These are phyloP conservation scores for Xestobium rufovillosum DNA, from an alignment of 2,888 invertebrate genomes.

Conservation along the genomic window DNA sequence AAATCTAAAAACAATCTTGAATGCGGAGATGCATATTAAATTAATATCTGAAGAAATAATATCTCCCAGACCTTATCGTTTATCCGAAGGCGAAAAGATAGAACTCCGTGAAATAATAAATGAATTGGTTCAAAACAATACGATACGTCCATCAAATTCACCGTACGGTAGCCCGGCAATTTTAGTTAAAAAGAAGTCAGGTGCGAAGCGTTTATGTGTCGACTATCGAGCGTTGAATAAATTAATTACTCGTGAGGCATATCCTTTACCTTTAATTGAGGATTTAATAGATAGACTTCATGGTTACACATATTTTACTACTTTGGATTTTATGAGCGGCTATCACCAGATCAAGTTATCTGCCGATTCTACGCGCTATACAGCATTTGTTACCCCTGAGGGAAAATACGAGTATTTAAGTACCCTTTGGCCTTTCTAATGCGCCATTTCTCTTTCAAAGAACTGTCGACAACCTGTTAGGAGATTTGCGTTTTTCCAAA, in stretches of 20 bases:
- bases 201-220: background rate
- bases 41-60: no score
- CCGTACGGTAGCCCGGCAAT: slow-evolving; percentile 3
- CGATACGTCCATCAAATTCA: background rate
- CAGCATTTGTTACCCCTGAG: slow-evolving; percentile 3
- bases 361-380: background rate
- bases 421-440: slow-evolving; percentile 1
- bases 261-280: slow-evolving; percentile 4
- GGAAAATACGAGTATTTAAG: slow-evolving; percentile 6
- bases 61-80: slow-evolving; percentile 2
- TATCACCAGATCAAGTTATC: slow-evolving; percentile 5
- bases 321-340: slow-evolving; percentile 12
- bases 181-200: slow-evolving; percentile 1
- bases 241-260: background rate
- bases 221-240: slow-evolving; percentile 7
- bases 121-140: background rate
- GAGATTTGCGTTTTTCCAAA: slow-evolving; percentile 3
- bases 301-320: slow-evolving; percentile 13
- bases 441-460: slow-evolving; percentile 6
- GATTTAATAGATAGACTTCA: background rate
- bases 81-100: background rate
- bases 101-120: background rate
- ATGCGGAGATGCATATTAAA: no score
- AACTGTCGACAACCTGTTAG: slow-evolving; percentile 5
- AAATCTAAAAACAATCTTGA: no score